Evolutionary conservation across 2,888 invertebrate genomes (phyloP).

Genomic region (Cistogaster globosa): DNA sequence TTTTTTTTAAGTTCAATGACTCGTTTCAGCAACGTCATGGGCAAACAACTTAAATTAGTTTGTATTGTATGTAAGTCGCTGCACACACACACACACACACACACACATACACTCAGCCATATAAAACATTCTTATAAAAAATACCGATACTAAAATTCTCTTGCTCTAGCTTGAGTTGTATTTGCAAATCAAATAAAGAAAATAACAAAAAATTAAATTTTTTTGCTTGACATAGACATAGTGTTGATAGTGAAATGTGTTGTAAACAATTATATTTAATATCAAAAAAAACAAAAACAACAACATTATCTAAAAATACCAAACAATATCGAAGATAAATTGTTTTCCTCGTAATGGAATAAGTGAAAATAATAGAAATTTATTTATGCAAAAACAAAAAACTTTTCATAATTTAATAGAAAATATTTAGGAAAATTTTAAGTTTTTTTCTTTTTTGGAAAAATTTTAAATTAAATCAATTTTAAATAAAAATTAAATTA

Average conservation of each 20-base stretch:
- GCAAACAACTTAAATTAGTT: constrained; percentile 73
- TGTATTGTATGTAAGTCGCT: constrained; percentile 37
- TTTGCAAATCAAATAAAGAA: constrained; percentile 2
- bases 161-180: constrained; percentile 19
- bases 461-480: too few species aligned
- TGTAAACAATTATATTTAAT: constrained; percentile 70
- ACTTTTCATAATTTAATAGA: constrained; percentile 12
- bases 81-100: not conserved
- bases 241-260: constrained; percentile 71
- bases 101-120: constrained; percentile 14
- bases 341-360: constrained; percentile 42
- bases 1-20: constrained; percentile 80
- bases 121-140: constrained; percentile 26
- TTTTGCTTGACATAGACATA: constrained; percentile 70
- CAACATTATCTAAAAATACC: constrained; percentile 32
- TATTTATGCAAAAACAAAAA: constrained; percentile 2
- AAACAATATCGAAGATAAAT: constrained; percentile 37
- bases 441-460: constrained; percentile 21
- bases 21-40: constrained; percentile 78
- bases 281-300: constrained; percentile 49
- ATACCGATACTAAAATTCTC: constrained; percentile 33
- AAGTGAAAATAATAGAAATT: constrained; percentile 49
- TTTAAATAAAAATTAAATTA: constrained; percentile 36
- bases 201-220: not conserved
- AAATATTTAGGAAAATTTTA: constrained; percentile 3